A percentile compares a stretch with the other conserved stretches of the same genome.
Evolutionary conservation across 2,888 invertebrate species (phyloP).

Genomic region (Ochropleura plecta): DNA sequence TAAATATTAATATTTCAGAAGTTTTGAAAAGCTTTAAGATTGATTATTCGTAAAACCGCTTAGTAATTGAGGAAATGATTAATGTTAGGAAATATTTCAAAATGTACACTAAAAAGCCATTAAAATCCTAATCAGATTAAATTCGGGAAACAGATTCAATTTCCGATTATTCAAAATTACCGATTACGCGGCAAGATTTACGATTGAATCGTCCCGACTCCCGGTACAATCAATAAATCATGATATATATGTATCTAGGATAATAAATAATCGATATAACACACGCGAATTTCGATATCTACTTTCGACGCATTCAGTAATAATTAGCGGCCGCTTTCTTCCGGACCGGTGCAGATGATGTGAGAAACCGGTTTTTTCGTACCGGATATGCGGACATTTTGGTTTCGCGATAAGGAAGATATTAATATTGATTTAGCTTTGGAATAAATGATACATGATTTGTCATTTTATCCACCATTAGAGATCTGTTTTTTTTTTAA

Average conservation of each 20-base stretch:
- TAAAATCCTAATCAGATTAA: background rate
- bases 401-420: background rate
- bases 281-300: constrained; percentile 56
- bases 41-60: too few relatives aligned
- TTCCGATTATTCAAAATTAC: constrained; percentile 32
- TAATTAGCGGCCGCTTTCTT: constrained; percentile 61
- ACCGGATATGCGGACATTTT: constrained; percentile 35
- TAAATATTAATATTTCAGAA: too few relatives aligned
- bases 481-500: background rate
- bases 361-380: constrained; percentile 35
- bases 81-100: too few relatives aligned
- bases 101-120: background rate
- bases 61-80: background rate
- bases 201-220: constrained; percentile 4
- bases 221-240: constrained; percentile 41
- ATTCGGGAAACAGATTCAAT: constrained; percentile 8
- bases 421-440: background rate
- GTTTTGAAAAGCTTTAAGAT: too few relatives aligned
- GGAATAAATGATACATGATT: background rate
- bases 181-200: constrained; percentile 34
- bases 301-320: constrained; percentile 52
- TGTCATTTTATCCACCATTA: background rate
- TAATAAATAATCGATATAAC: constrained; percentile 57
- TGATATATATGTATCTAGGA: constrained; percentile 49
- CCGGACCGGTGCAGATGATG: constrained; percentile 51